Base-by-base conservation (phyloP, 2,888 invertebrate genomes). In the Rambutsinella grinnellia region DNA sequence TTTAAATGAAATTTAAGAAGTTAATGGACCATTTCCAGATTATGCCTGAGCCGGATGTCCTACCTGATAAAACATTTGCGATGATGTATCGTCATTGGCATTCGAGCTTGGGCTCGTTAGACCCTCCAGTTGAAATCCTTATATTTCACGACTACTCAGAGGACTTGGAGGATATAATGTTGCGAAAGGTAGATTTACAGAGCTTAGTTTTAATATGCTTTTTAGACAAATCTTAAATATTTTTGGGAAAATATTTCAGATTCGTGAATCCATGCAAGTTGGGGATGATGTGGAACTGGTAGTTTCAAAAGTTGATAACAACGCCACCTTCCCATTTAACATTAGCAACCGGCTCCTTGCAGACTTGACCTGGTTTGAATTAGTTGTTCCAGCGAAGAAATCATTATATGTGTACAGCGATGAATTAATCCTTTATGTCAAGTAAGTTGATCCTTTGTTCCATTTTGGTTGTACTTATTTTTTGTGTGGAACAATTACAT, bases 121-220 rank as follows among this genome's bases (percentile, higher is more conserved):
- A 71, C 2, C 46, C 44, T 0, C 61, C 79, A 3, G 54, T 70
- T 26, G 82, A 82, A 68, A 65, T 81, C 6, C 27, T 56, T 5
- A 69, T 82, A 10, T 76, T 74, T 53, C 80, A 82, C 47, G 82
- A 82, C 17, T 79, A 79, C 54, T 72, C 79, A 0, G 56, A 62
- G 17, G 67, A 76, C n/a, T 56, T 79, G 10, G 77, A 80, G 36
- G 81, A 76, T 3, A 49, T 81, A 5, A 61, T 82, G 10, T 49
- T 76, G n/a, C 67, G 67, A 19, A 79, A 79, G 62, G 79, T 79
- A 75, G 10, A 47, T 44, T 44, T 8, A n/a, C n/a, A n/a, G n/a
- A n/a, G n/a, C n/a, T n/a, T n/a, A n/a, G n/a, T n/a, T n/a, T n/a
- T n/a, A n/a, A n/a, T n/a, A n/a, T n/a, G n/a, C n/a, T n/a, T n/a